Base-by-base conservation (phyloP, 2,113 vertebrate species). In the Prunella himalayana region DNA sequence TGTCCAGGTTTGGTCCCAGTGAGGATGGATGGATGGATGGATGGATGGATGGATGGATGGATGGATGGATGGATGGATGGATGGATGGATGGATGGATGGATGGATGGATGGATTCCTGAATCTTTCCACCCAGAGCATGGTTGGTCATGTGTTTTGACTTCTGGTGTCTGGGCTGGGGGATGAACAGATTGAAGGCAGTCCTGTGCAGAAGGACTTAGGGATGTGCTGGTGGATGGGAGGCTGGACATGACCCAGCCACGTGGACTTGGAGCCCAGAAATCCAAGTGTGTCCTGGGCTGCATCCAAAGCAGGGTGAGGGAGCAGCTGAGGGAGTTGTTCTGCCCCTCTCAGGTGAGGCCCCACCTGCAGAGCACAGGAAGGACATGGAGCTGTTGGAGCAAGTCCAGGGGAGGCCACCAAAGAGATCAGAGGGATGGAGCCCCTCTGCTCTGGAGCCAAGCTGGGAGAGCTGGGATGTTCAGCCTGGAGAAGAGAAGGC, bases 251-350 rank as follows among this genome's bases (percentile, higher is more conserved):
- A 35, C 39, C 69, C 19, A 41, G 15, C 27, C 33, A 6, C 2
- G 39, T 51, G 60, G 19, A 15, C 37, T 14, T 50, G 39, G 60
- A 73, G 13, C 45, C 27, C 69, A 47, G 8, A 60, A 68, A 60
- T 51, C 69, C 44, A 30, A 25, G 2, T 0, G 1, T 53, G 39
- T 17, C 20, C n/a, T 41, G 54, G 11, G 13, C 3, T 53, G 15
- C 24, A 41, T 39, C 33, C 69, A 39, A 4, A 75, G 45, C 20
- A 10, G 24, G 14, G 11, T 22, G 54, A n/a, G 39, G 78, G n/a
- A 82, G 61, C 39, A 54, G 61, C 9, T 31, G n/a, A 47, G 24
- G 20, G 61, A 20, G 10, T 1, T 0, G 2, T n/a, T 68, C 45
- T 89, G 23, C 19, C 25, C 18, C 11, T 7, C 44, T 82, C 51